These are phyloP conservation scores for Tretioscincus oriximinensis DNA, from an alignment of 2,113 vertebrate species.

Conservation along the genomic window DNA sequence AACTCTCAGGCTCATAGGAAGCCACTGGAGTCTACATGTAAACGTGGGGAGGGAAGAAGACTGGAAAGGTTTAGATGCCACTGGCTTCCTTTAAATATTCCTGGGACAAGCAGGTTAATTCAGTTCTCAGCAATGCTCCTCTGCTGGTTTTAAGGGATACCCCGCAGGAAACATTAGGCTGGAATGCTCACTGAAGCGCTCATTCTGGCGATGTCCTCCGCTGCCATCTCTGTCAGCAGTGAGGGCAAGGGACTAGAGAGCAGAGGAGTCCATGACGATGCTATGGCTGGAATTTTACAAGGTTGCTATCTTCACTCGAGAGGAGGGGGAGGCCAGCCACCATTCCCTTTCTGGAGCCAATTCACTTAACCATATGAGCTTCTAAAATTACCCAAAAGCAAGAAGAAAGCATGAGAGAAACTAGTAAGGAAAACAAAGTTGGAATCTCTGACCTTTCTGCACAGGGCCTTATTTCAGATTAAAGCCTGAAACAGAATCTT, in stretches of 20 bases:
- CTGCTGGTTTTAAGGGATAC: slow-evolving; percentile 7
- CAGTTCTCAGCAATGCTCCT: slow-evolving; percentile 6
- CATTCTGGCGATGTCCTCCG: neutral
- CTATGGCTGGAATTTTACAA: slow-evolving; percentile 22
- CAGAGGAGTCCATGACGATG: neutral
- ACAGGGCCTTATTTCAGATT: no score
- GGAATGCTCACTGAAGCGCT: neutral
- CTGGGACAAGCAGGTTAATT: slow-evolving; percentile 24
- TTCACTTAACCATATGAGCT: neutral
- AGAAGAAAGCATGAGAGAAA: neutral
- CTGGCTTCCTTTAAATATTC: neutral
- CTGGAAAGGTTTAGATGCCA: neutral
- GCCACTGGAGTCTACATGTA: neutral
- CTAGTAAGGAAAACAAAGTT: neutral
- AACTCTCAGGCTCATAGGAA: neutral
- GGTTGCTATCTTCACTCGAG: slow-evolving; percentile 17
- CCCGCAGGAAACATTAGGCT: fast-evolving
- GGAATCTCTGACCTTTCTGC: neutral
- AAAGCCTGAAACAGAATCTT: no score
- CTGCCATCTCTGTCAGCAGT: slow-evolving; percentile 7
- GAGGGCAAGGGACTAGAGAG: slow-evolving; percentile 7
- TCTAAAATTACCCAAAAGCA: neutral
- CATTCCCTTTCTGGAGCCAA: neutral
- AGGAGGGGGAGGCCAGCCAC: neutral
- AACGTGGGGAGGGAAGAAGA: neutral